A percentile compares a stretch with the other conserved stretches of the same genome.
Conservation (phyloP, 2,888 invertebrate species). For the Nasonovia ribisnigri region DNA sequence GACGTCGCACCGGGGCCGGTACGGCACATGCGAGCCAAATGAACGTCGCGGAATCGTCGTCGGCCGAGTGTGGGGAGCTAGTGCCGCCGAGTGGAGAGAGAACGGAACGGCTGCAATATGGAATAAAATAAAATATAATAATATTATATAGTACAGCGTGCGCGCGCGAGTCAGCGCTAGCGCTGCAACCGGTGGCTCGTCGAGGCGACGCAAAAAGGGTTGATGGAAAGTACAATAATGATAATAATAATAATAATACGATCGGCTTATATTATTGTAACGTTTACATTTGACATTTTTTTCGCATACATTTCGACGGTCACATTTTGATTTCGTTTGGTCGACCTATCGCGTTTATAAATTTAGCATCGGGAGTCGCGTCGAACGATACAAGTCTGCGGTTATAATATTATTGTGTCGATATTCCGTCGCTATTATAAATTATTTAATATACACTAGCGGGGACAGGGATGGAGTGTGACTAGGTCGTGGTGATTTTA, state of each 20-base stretch:
- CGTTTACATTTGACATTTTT: neutral
- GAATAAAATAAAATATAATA: neutral
- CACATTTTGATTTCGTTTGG: neutral
- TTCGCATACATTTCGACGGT: neutral
- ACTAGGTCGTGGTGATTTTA: neutral
- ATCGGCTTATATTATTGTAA: neutral
- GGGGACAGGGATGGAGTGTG: neutral
- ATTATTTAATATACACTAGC: neutral
- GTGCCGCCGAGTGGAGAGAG: neutral
- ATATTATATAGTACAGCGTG: neutral
- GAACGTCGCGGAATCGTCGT: neutral
- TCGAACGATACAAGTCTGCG: neutral
- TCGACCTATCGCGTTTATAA: neutral
- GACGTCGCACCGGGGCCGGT: neutral
- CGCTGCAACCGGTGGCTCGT: conserved; percentile 42
- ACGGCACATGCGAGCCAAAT: neutral
- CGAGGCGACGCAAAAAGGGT: neutral
- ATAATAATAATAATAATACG: neutral
- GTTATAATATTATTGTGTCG: neutral
- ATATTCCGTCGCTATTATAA: neutral
- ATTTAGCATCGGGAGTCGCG: neutral
- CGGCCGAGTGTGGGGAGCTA: neutral
- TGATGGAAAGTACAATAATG: neutral
- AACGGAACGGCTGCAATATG: neutral
- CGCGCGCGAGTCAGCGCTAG: neutral